Base-by-base conservation (phyloP, 2,113 vertebrate species). In the Oxyura jamaicensis region DNA sequence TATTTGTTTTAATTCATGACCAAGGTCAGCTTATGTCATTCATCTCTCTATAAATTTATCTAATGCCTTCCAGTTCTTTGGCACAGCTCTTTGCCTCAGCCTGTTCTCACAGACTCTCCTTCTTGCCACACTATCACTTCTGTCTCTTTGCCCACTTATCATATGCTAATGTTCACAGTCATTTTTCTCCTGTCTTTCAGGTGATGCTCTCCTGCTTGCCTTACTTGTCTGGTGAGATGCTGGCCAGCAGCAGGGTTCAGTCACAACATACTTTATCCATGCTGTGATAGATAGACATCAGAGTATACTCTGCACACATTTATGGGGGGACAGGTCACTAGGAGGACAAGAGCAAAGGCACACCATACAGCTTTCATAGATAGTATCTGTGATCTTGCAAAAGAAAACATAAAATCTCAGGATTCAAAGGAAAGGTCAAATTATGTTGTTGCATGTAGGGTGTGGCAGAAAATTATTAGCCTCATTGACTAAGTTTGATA, bases 101-200 rank as follows among this genome's bases (percentile, higher is more conserved):
- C 33, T 31, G 7, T 36, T 74, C 33, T 71, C 29, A 39, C 12
- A 63, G 17, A 8, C 22, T 86, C 8, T 76, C 19, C 21, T 25
- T 55, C 21, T 25, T 55, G 26, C 79, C 31, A 39, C 11, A 21
- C 9, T 25, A 14, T 41, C 22, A 42, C 17, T 78, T 62, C 78
- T 42, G 33, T 6, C 18, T 48, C 50, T 78, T 46, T 44, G 14
- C 29, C 80, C 44, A 22, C 14, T 56, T n/a, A 15, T 0, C 0
- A 18, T 11, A 8, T 39, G 52, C 20, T 42, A 56, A 21, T 11
- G 3, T 23, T 25, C 0, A 1, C 8, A 33, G 28, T 31, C 3
- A 35, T 42, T 42, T 75, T 67, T 35, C 14, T n/a, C 18, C 62
- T 78, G 68, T 90, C 48, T 42, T 85, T 20, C 8, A 68, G 35